Conservation (phyloP, 2,888 invertebrate species). For the Trichacis sp. region DNA sequence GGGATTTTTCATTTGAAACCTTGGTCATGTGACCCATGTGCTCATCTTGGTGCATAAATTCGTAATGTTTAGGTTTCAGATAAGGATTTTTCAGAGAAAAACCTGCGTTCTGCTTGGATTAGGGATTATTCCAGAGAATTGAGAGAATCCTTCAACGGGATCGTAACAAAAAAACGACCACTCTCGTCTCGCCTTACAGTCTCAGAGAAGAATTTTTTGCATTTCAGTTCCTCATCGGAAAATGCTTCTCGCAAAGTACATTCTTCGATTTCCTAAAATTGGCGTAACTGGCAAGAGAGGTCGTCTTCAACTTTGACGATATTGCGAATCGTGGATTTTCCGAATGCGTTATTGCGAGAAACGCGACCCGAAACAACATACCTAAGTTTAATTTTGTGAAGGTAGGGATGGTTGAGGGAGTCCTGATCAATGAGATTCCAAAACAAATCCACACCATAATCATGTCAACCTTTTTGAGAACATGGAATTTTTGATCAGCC, state of each 20-base stretch:
- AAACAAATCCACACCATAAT: slow-evolving; percentile 19
- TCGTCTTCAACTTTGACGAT: neutral
- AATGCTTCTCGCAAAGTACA: neutral
- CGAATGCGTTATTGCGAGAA: neutral
- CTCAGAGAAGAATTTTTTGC: slow-evolving; percentile 4
- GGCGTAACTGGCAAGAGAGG: slow-evolving; percentile 6
- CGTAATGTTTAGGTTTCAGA: neutral
- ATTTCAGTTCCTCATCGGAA: slow-evolving; percentile 8
- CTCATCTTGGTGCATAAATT: slow-evolving; percentile 10
- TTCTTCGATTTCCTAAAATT: slow-evolving; percentile 23
- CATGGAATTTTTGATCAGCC: slow-evolving; percentile 4
- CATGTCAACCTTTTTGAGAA: slow-evolving; percentile 15
- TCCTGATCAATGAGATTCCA: slow-evolving; percentile 17
- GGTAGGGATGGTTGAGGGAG: neutral
- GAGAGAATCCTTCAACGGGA: slow-evolving; percentile 10
- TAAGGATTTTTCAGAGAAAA: neutral
- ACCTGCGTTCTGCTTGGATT: neutral
- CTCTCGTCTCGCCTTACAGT: slow-evolving; percentile 3
- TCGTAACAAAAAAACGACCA: slow-evolving; percentile 11
- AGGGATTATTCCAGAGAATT: slow-evolving; percentile 15
- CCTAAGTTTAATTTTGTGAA: slow-evolving; percentile 17
- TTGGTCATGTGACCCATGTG: slow-evolving; percentile 15
- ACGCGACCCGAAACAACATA: slow-evolving; percentile 20
- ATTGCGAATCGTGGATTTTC: neutral
- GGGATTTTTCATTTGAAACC: no score